These are phyloP conservation scores for Apodemus agrarius DNA, from an alignment of 2,797 vertebrate genomes.

Conservation along the genomic window DNA sequence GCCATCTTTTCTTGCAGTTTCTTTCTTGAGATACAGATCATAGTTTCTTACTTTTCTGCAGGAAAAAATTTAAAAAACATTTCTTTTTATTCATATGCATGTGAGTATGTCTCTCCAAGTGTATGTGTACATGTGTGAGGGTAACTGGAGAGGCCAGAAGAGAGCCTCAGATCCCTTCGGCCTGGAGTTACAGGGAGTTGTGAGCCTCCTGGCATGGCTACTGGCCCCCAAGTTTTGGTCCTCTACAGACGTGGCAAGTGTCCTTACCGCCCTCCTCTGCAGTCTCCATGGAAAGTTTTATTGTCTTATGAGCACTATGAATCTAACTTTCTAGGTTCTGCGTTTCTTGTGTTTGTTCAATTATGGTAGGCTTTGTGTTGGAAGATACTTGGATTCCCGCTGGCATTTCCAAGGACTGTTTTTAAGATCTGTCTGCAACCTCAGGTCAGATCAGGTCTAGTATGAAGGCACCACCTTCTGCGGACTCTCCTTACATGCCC, in stretches of 20 bases:
- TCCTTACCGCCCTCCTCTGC: background rate
- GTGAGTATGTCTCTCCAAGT: background rate
- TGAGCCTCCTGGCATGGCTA: background rate
- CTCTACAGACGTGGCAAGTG: background rate
- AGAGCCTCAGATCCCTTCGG: background rate
- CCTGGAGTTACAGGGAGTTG: background rate
- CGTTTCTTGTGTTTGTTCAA: slow-evolving; percentile 32
- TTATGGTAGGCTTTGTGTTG: background rate
- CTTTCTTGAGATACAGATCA: background rate
- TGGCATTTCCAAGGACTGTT: slow-evolving; percentile 8
- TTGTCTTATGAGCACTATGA: background rate
- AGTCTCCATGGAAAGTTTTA: background rate
- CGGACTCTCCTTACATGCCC: background rate
- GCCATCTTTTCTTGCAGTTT: background rate
- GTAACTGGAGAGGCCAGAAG: background rate
- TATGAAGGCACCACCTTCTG: background rate
- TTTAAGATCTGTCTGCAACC: background rate
- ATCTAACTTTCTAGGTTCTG: background rate
- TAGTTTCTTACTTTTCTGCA: background rate
- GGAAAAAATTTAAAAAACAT: background rate
- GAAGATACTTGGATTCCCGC: background rate
- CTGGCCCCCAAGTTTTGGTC: background rate
- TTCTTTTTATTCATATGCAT: background rate
- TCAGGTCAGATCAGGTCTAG: background rate
- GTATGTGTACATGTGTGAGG: background rate